Evolutionary conservation across 2,888 invertebrate species (phyloP), one percentile per base, ranked within the genome.

Genomic region (Lampropteryx suffumata): DNA sequence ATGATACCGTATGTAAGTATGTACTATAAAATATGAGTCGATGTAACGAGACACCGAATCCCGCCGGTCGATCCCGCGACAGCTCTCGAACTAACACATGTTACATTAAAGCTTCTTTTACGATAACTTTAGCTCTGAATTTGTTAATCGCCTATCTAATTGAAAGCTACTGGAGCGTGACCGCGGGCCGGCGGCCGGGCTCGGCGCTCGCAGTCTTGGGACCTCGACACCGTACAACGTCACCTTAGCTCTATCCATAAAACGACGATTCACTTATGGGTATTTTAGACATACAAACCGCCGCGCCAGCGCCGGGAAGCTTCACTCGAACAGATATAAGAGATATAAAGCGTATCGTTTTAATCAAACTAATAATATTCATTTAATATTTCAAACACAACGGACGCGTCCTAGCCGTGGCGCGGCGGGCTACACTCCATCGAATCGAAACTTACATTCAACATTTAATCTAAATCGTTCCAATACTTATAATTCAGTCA

Each of bases 141-240:
- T 89, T 86, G 84, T 88, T 88, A 87, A 83, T 84, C 81, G 82
- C 86, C 89, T 89, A 89, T 89, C 89, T 89, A 89, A 85, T 71
- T 74, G 81, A 80, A 79, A 82, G 82, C 84, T 81, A 82, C 75
- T 76, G 73, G 82, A 82, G 81, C 79, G 68, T 67, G 65, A 14
- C 4, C 33, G 14, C 33, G 70, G 71, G 71, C 67, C 66, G 66
- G 71, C 67, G 67, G 68, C 69, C 70, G 74, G 69, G 69, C 64
- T 62, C 74, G 76, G 32, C 17, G 13, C 24, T 44, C 34, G 49
- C 70, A 70, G 69, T 61, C 64, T 55, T 70, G 71, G 69, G 79
- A 79, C 78, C 84, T 80, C 82, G 80, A 67, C 81, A 81, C 84
- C 83, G 83, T 67, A 75, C 83, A 73, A 64, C 70, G 3, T 41